Evolutionary conservation across 2,113 vertebrate genomes (phyloP), one percentile per base, ranked within the genome.

Genomic region (Grantiella picta): DNA sequence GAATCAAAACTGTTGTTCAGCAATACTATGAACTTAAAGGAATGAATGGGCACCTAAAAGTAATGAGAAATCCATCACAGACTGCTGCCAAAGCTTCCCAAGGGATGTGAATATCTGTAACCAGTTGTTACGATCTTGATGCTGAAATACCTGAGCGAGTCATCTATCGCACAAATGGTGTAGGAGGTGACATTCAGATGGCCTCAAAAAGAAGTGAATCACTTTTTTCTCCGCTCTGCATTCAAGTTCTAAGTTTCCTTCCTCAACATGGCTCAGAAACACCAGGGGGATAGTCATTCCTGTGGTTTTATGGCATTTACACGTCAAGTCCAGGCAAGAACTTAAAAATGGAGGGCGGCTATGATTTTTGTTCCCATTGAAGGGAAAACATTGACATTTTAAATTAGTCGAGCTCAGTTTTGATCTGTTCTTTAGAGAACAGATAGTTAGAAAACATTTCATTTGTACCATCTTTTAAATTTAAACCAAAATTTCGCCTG

Each of bases 281-380:
- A 91, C 38, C 90, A 94, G 82, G 71, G 93, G 54, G 68, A 91
- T 81, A 78, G 78, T 96, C 5, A 90, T 88, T 92, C 85, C 90
- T 71, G 56, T 89, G 90, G 85, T 84, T 93, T 92, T 90, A 86
- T 88, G 36, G 82, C 72, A 92, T 92, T 94, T 90, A 50, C 56
- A 81, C 53, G 52, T 90, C 93, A 78, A 92, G 71, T 36, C 64
- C 69, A 95, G 72, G 64, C 47, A 94, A 91, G 85, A 96, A 90
- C 76, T 64, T 82, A 75, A 85, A 95, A 90, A 92, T 35, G 56
- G 52, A 90, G 28, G 33, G 93, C 49, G 15, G 31, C 25, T 78
- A 60, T 52, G 65, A 89, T 88, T 92, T 95, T 49, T 86, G 29
- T 29, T 68, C 49, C 65, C 49, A 71, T 16, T 38, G 61, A 73